phyloP scores from a whole-genome alignment of 2,888 invertebrate genomes.

The Coleophora deauratella region DNA sequence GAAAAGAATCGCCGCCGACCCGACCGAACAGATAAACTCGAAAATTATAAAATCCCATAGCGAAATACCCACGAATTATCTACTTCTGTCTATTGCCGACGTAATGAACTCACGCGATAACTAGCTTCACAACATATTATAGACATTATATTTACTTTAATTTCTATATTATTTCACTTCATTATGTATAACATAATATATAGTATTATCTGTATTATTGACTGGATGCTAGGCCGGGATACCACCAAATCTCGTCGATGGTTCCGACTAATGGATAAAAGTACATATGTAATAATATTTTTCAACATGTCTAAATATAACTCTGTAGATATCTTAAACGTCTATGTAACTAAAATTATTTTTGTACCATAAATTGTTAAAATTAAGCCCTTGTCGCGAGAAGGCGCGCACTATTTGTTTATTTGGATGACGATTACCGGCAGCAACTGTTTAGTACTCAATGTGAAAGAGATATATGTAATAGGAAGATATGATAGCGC shows the following conservation, averaged over 20 bases:
- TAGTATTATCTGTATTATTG: slow-evolving; percentile 6
- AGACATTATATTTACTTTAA: slow-evolving; percentile 41
- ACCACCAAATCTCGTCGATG: slow-evolving; percentile 4
- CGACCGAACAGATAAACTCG: slow-evolving; percentile 24
- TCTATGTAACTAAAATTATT: slow-evolving; percentile 68
- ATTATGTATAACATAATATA: slow-evolving; percentile 3
- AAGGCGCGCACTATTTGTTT: slow-evolving; percentile 15
- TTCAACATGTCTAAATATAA: slow-evolving; percentile 42
- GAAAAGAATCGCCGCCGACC: slow-evolving; percentile 22
- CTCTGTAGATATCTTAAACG: slow-evolving; percentile 61
- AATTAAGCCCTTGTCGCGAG: slow-evolving; percentile 52
- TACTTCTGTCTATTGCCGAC: slow-evolving; percentile 38
- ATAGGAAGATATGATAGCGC: slow-evolving; percentile 5
- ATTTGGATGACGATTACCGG: not conserved
- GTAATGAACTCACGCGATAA: slow-evolving; percentile 37
- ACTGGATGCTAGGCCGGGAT: slow-evolving; percentile 6
- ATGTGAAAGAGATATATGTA: not conserved
- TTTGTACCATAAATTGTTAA: slow-evolving; percentile 66
- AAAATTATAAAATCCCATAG: slow-evolving; percentile 25
- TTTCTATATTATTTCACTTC: slow-evolving; percentile 28
- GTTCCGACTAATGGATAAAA: slow-evolving; percentile 10
- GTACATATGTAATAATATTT: slow-evolving; percentile 1
- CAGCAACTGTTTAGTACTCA: not conserved
- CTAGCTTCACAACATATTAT: slow-evolving; percentile 44
- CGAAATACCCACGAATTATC: slow-evolving; percentile 23